A percentile compares a stretch with the other conserved stretches of the same genome.
phyloP scores from a whole-genome alignment of 30 jellyfish, hydroid and myxozoan genomes.

The Haliclystus octoradiatus region DNA sequence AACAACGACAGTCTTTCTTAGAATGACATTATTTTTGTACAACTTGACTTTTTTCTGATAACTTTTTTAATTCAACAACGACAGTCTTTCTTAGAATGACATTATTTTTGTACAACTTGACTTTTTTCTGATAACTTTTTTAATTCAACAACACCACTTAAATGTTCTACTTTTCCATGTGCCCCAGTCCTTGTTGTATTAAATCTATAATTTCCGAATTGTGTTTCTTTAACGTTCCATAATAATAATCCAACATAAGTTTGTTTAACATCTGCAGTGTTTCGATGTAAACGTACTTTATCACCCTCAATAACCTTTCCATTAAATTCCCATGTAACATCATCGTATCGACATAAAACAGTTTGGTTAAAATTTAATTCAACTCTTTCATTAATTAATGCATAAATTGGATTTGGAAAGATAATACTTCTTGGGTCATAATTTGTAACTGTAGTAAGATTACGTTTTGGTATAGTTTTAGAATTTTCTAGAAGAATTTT shows the following conservation, averaged over 20 bases:
- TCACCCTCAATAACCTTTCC: neutral
- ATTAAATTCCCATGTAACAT: slow-evolving; percentile 3
- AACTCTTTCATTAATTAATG: neutral
- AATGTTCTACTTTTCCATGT: neutral
- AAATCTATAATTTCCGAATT: neutral
- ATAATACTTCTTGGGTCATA: neutral
- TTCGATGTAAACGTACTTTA: neutral
- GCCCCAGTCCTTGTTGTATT: neutral
- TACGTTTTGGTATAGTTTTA: neutral
- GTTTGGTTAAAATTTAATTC: neutral
- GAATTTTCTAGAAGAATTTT: neutral
- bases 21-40: too few species aligned
- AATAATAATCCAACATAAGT: neutral
- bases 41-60: too few species aligned
- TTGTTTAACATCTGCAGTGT: slow-evolving; percentile 3
- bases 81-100: too few species aligned
- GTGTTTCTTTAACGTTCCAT: neutral
- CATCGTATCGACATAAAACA: neutral
- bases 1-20: too few species aligned
- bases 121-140: neutral
- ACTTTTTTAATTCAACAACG: too few species aligned
- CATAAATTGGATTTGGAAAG: neutral
- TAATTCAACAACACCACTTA: neutral
- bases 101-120: too few species aligned
- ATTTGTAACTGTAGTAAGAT: neutral